Base-by-base conservation (phyloP, 2,797 vertebrate species). In the Enteromius treurensis region DNA sequence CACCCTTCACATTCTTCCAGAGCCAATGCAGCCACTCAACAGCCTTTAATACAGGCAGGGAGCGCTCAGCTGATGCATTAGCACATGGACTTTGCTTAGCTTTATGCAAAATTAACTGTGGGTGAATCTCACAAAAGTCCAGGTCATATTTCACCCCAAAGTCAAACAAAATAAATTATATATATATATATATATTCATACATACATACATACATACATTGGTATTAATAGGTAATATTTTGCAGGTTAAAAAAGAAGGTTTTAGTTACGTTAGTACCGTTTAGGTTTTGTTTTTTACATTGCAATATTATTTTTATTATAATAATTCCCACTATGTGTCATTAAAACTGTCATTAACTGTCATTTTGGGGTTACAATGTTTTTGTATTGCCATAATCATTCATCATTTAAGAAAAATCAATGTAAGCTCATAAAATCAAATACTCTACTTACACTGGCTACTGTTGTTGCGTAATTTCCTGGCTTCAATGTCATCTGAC, bases 381-480 rank as follows among this genome's bases (percentile, higher is more conserved):
- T 62, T 62, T 62, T 9, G 0, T 42, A 62, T 45, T 42, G 14
- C 23, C 2, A 1, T 32, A 29, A 64, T 21, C 9, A 51, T 32
- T 73, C 47, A 10, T 45, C 26, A 77, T 8, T 64, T 45, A 19
- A 26, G 14, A 32, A 37, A 37, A 53, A 14, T 19, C 65, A 6
- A 53, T n/a, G 49, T 21, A 17, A 69, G 15, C 26, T 64, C 6
- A 47, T 76, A n/a, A n/a, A 62, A 62, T n/a, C 53, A 51, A 75
- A 76, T 53, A 15, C 3, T 13, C 3, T 17, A 74, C 84, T 90
- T 88, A 98, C 97, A 96, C 93, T 92, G 90, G 0, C 91, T 88
- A 87, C 95, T 96, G 81, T 95, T 96, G 85, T 90, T 88, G 90
- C 97, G 95, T 92, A 99, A 95, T n/a, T 97, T 95, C 90, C 98